phyloP scores from a whole-genome alignment of 1,140 invertebrate species.

The Saxidomus purpurata region DNA sequence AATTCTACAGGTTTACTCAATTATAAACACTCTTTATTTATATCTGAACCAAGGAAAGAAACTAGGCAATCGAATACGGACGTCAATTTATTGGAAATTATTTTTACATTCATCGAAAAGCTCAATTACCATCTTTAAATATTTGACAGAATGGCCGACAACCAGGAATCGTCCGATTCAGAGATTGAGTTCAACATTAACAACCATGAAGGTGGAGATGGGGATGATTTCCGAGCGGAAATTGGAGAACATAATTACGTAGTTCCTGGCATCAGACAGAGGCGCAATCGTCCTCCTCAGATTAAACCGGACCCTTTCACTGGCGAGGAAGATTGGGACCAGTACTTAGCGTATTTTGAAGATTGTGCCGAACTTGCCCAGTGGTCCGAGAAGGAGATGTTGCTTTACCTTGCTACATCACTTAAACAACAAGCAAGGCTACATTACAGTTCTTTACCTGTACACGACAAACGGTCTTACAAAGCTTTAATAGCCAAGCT shows the following conservation, averaged over 20 bases:
- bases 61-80: not conserved
- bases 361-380: conserved; percentile 54
- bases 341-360: conserved; percentile 48
- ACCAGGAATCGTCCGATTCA: conserved; percentile 40
- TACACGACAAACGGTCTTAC: conserved; percentile 13
- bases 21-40: not conserved
- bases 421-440: conserved; percentile 20
- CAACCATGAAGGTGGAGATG: conserved; percentile 7
- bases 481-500: not conserved
- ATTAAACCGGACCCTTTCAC: conserved; percentile 62
- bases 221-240: not conserved
- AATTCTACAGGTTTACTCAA: not conserved
- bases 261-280: not conserved
- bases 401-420: not conserved
- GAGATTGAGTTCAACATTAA: conserved; percentile 37
- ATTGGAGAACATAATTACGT: not conserved
- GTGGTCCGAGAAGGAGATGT: conserved; percentile 39
- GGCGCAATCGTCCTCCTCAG: not conserved
- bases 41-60: not conserved
- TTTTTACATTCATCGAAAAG: not conserved
- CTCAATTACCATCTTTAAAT: not conserved
- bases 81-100: not conserved
- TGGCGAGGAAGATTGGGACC: conserved; percentile 55
- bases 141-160: conserved; percentile 62
- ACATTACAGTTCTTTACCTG: conserved; percentile 30